Percentiles rank a stretch among this genome's conserved stretches.
Evolutionary conservation across 2,888 invertebrate species (phyloP).

Genomic region (Stenodera caucasica): DNA sequence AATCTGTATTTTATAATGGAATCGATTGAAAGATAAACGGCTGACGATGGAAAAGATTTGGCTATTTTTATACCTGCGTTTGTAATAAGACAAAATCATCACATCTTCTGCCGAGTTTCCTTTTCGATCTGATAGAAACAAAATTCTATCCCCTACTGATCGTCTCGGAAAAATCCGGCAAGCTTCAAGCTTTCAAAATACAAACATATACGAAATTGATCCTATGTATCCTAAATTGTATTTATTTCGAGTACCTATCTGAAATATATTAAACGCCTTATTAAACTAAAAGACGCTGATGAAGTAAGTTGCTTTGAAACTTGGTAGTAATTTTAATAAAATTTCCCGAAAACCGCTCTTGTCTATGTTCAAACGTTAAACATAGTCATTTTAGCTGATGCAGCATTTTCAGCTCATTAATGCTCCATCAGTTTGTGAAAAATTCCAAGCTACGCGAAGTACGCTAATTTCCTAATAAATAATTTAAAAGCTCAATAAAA

Average conservation of each 20-base stretch:
- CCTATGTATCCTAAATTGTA: constrained; percentile 13
- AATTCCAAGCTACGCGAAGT: background rate
- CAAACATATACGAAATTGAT: constrained; percentile 16
- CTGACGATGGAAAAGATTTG: constrained; percentile 16
- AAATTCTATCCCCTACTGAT: constrained; percentile 22
- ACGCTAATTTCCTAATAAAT: too few relatives aligned
- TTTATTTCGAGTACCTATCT: background rate
- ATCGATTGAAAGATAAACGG: constrained; percentile 11
- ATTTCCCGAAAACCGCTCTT: constrained; percentile 19
- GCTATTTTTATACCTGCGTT: constrained; percentile 19
- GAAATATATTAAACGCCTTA: constrained; percentile 14
- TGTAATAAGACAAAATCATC: constrained; percentile 26
- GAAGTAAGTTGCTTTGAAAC: constrained; percentile 23
- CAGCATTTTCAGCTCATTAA: background rate
- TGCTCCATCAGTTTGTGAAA: background rate
- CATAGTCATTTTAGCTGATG: constrained; percentile 7
- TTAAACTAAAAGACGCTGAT: constrained; percentile 21
- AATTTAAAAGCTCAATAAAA: too few relatives aligned
- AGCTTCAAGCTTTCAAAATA: constrained; percentile 14
- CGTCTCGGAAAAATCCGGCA: constrained; percentile 19
- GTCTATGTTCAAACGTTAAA: constrained; percentile 15
- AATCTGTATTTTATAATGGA: too few relatives aligned
- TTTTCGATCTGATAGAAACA: constrained; percentile 21
- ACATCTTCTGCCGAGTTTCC: constrained; percentile 16
- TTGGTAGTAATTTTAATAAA: constrained; percentile 21